Evolutionary conservation across 2,797 vertebrate genomes (phyloP).

Genomic region (Microctenopoma steveboyesi): DNA sequence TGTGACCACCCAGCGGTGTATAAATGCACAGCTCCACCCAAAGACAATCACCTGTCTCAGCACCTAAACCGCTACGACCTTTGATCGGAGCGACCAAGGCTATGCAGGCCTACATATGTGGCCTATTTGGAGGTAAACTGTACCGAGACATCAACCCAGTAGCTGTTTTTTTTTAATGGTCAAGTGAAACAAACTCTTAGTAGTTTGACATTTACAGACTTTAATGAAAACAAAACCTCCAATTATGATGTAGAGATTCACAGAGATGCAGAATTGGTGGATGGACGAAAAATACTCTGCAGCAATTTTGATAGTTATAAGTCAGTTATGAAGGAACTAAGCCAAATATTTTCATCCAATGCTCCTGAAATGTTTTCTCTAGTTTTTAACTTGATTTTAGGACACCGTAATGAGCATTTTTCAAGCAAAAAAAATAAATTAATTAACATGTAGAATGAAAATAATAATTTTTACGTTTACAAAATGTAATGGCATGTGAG

Average conservation of each 20-base stretch:
- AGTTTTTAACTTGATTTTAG: no score
- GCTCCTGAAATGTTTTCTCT: no score
- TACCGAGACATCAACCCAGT: background rate
- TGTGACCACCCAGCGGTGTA: constrained; percentile 15
- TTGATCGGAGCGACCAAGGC: constrained; percentile 61
- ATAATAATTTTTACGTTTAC: no score
- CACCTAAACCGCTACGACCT: constrained; percentile 70
- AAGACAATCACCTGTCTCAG: constrained; percentile 57
- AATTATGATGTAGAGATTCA: constrained; percentile 1
- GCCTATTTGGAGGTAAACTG: constrained; percentile 30
- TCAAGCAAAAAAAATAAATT: no score
- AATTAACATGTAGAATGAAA: no score
- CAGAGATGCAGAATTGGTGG: background rate
- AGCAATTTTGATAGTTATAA: no score
- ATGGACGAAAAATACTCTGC: no score
- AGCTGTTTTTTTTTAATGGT: background rate
- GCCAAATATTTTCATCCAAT: no score
- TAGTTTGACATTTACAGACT: constrained; percentile 10
- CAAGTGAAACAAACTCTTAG: background rate
- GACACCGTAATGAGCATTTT: no score
- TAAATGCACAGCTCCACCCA: constrained; percentile 56
- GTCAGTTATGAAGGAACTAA: no score
- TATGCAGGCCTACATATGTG: constrained; percentile 48
- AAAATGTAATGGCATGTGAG: no score
- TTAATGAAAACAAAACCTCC: constrained; percentile 22